Percentiles rank a stretch among this genome's conserved stretches.
phyloP scores from a whole-genome alignment of 2,113 vertebrate species.

The Clarias batrachus region DNA sequence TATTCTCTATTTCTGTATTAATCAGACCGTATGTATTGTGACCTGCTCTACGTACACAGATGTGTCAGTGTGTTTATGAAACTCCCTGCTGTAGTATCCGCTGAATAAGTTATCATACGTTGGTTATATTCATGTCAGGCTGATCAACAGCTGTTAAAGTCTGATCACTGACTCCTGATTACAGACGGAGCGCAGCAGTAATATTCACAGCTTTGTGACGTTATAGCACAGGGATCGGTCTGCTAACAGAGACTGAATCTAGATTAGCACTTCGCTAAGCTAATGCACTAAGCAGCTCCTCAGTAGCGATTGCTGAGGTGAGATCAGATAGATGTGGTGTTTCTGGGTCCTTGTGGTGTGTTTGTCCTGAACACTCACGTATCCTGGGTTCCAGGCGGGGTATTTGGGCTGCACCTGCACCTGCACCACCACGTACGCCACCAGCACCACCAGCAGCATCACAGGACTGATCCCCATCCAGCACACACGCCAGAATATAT shows the following conservation, averaged over 20 bases:
- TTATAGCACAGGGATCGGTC: background rate
- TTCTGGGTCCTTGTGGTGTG: background rate
- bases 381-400: slow-evolving; percentile 80
- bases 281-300: background rate
- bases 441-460: slow-evolving; percentile 76
- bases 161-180: background rate
- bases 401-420: slow-evolving; percentile 68
- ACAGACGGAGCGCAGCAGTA: background rate
- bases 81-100: background rate
- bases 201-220: background rate
- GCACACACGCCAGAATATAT: slow-evolving; percentile 79
- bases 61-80: background rate
- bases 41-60: too few species aligned
- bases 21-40: too few species aligned
- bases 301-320: background rate
- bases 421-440: slow-evolving; percentile 75
- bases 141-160: background rate
- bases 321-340: background rate
- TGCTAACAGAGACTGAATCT: too few species aligned
- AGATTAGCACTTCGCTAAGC: background rate
- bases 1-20: background rate
- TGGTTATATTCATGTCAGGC: background rate
- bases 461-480: slow-evolving; percentile 83
- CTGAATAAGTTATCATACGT: background rate
- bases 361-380: slow-evolving; percentile 66